Evolutionary conservation across 2,888 invertebrate genomes (phyloP).

Genomic region (Gerris lacustris): DNA sequence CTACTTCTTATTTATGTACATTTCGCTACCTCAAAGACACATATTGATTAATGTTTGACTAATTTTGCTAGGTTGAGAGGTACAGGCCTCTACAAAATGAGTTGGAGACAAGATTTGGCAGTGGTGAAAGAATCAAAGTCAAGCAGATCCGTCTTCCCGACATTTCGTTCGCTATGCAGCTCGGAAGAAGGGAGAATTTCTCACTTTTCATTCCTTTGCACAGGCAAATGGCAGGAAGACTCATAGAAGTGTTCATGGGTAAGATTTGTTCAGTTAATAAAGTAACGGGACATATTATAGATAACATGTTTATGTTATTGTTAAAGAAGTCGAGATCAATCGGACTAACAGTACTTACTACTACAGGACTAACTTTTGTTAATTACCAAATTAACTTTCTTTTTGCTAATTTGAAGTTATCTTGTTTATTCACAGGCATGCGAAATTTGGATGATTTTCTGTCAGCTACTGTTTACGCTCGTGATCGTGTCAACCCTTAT

Average conservation of each 20-base stretch:
- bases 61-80: conserved; percentile 38
- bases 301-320: too few species aligned
- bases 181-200: conserved; percentile 54
- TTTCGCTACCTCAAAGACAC: too few species aligned
- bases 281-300: too few species aligned
- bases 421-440: conserved; percentile 44
- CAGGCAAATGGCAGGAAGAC: conserved; percentile 53
- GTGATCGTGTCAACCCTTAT: conserved; percentile 64
- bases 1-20: too few species aligned
- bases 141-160: conserved; percentile 49
- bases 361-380: too few species aligned
- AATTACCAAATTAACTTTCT: too few species aligned
- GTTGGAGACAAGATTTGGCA: conserved; percentile 46
- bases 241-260: conserved; percentile 58
- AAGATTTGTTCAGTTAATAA: conserved; percentile 29
- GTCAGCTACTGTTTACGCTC: conserved; percentile 54
- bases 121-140: conserved; percentile 44
- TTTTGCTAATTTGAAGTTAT: too few species aligned
- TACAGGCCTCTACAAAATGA: conserved; percentile 47
- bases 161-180: conserved; percentile 47
- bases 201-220: conserved; percentile 65
- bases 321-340: too few species aligned
- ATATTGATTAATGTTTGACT: neutral
- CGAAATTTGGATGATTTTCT: conserved; percentile 56
- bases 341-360: too few species aligned